Evolutionary conservation across 2,888 invertebrate species (phyloP), one percentile per base, ranked within the genome.

Genomic region (Drosophila tanythrix): DNA sequence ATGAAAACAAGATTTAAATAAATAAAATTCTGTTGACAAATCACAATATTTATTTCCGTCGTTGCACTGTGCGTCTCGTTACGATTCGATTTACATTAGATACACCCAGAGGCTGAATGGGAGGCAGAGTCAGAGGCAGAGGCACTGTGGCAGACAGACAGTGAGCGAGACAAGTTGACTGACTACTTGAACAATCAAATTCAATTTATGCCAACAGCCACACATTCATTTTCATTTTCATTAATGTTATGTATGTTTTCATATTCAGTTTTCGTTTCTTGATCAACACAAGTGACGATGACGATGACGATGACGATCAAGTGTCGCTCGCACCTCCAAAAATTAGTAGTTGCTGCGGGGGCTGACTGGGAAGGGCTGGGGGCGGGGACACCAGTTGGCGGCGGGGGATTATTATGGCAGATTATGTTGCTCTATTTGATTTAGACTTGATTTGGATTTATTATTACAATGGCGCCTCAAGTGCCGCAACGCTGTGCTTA

Each of bases 391-490:
- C 25, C n/a, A 36, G 55, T 36, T 55, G 38, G 38, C 27, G 29
- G 48, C 36, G 51, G 27, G 29, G 59, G 67, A 65, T 76, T 68
- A 79, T 78, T 71, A 79, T 76, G 65, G 68, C 72, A 76, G 83
- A 77, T 87, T 87, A 90, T 89, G 85, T 64, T 90, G 90, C 88
- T 89, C 90, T 89, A 90, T 90, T 86, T 86, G 90, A 90, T 86
- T 89, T 79, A 62, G 88, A 60, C 88, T 87, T 87, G 88, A 88
- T 76, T 83, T 80, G 89, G 76, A 76, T 90, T 90, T 89, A 88
- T 85, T 86, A 90, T 90, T 87, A 90, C 90, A 90, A 87, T 88
- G 85, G 85, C 85, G 85, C 85, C 90, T 82, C 85, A 89, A 89
- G 88, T 87, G 89, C 67, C 81, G 31, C 68, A 61, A 57, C 80